Conservation (phyloP, 2,113 vertebrate species). For the Brevimyrus niger region DNA sequence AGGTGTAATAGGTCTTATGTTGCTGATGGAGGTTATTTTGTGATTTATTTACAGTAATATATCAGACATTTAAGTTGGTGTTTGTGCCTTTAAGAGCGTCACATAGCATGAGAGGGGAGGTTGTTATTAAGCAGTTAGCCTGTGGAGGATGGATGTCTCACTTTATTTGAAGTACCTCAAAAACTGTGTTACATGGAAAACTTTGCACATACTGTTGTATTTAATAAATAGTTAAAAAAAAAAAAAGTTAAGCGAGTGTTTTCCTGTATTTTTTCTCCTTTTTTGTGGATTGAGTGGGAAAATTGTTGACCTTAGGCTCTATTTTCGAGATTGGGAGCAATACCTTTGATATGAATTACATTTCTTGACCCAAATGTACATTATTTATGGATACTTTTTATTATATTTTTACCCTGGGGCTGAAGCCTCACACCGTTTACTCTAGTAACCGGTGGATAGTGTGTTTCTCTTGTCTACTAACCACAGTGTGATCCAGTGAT, state of each 20-base stretch:
- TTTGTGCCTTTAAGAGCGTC: not conserved
- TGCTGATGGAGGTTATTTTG: not conserved
- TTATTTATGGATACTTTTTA: not conserved
- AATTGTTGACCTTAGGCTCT: not conserved
- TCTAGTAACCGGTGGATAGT: not conserved
- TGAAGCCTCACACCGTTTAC: not conserved
- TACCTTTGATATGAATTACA: not conserved
- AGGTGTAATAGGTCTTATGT: not conserved
- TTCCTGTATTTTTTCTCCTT: not conserved
- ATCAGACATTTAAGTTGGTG: not conserved
- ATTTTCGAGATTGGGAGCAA: not conserved
- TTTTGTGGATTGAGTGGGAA: not conserved
- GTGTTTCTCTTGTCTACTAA: constrained; percentile 8
- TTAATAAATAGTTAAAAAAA: not conserved
- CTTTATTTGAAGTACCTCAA: not conserved
- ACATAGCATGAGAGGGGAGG: not conserved
- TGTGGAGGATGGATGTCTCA: not conserved
- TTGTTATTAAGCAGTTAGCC: not conserved
- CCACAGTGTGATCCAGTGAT: not conserved
- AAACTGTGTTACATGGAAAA: not conserved
- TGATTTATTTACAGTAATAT: not conserved
- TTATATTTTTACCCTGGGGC: not conserved
- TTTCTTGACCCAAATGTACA: not conserved
- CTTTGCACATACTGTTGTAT: not conserved
- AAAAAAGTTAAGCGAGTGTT: not conserved